Evolutionary conservation across 2,113 vertebrate species (phyloP).

Genomic region (Thermophis baileyi): DNA sequence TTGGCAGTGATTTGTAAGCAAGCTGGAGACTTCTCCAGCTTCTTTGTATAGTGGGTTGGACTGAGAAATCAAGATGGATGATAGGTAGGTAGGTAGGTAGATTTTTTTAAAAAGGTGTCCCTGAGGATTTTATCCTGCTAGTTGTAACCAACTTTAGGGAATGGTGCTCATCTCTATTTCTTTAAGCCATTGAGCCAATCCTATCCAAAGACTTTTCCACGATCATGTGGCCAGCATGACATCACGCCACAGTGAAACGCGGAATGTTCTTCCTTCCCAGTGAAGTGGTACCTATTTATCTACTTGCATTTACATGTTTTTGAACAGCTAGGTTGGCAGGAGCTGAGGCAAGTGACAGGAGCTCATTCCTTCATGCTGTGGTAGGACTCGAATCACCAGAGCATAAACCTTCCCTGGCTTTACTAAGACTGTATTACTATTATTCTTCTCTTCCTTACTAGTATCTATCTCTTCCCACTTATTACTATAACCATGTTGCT

Average conservation of each 20-base stretch:
- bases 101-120: not conserved
- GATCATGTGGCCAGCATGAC: not conserved
- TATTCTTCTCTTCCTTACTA: too few relatives aligned
- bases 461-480: too few relatives aligned
- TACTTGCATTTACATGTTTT: too few relatives aligned
- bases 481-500: too few relatives aligned
- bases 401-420: too few relatives aligned
- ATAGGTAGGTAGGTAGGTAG: not conserved
- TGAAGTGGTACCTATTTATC: not conserved
- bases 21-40: not conserved
- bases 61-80: not conserved
- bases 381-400: not conserved
- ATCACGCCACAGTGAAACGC: not conserved
- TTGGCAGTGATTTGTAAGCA: not conserved
- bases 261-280: not conserved
- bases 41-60: not conserved
- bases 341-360: not conserved
- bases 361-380: not conserved
- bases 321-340: too few relatives aligned
- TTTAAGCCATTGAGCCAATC: not conserved
- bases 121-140: not conserved
- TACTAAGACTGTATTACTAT: too few relatives aligned
- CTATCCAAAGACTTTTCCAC: not conserved
- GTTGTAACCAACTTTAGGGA: not conserved
- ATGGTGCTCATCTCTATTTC: not conserved